Evolutionary conservation across 2,888 invertebrate species (phyloP), one percentile per base, ranked within the genome.

Genomic region (Ophion ventricosus): DNA sequence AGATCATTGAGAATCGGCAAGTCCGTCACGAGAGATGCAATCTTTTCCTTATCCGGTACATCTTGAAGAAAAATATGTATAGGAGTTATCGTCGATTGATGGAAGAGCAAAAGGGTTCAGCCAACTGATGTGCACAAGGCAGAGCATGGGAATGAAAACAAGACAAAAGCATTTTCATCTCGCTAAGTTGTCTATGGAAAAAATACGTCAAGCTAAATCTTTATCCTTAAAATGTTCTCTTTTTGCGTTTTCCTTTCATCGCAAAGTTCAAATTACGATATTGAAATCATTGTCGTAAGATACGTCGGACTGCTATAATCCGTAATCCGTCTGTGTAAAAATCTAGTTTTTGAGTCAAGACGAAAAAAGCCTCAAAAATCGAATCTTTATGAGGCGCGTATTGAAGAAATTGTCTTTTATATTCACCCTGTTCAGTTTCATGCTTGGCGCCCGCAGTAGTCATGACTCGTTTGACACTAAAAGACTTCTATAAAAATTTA

Each of bases 1-100:
- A 95, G 94, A 86, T 95, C 94, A 61, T 95, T 94, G 87, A 97
- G 91, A 87, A 95, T 94, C 40, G 97, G 97, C 83, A 97, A 91
- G 86, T 94, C 94, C 20, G 91, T 89, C 23, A 94, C 87, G 57
- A 96, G 91, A 78, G 94, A 93, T 17, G 88, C 88, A 70, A 95
- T 94, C 74, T 90, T 89, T 20, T 89, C 86, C 3, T 80, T 82
- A 59, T 88, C 80, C 69, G 63, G 72, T 43, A 77, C 79, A 76
- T 63, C 40, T 69, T 11, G 26, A n/a, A n/a, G 70, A 59, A 23
- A 17, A 25, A 77, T 14, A 35, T 1, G 57, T 25, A 26, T 63
- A 1, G 26, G 5, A 0, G 20, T 26, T 1, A 63, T 26, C 3
- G 17, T 17, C 8, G 23, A 63, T 26, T 14, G 26, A 26, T 8